Evolutionary conservation across 2,113 vertebrate genomes (phyloP).

Genomic region (Synchiropus splendidus): DNA sequence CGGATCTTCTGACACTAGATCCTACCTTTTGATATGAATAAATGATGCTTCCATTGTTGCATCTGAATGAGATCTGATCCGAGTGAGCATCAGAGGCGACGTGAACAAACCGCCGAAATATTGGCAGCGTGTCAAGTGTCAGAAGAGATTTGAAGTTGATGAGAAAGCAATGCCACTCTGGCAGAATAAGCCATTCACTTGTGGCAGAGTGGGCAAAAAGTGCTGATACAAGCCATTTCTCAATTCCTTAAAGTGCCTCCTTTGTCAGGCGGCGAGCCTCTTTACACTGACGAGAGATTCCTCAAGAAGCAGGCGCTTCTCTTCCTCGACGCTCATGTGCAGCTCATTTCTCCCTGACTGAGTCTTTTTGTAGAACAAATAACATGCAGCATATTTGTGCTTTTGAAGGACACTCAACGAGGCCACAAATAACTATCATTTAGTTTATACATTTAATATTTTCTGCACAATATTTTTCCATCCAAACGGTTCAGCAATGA

Average conservation of each 20-base stretch:
- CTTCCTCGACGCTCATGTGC: no score
- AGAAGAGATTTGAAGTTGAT: slow-evolving; percentile 51
- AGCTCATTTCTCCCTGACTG: no score
- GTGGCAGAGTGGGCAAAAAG: slow-evolving; percentile 47
- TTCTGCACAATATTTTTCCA: no score
- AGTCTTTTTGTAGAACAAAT: no score
- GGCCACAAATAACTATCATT: no score
- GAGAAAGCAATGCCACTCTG: slow-evolving; percentile 45
- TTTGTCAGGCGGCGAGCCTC: slow-evolving; percentile 39
- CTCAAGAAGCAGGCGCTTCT: slow-evolving; percentile 39
- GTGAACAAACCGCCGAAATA: slow-evolving; percentile 30
- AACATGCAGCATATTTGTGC: no score
- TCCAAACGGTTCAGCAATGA: no score
- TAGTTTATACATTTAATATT: no score
- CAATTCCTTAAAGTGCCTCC: slow-evolving; percentile 52
- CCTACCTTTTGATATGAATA: no score
- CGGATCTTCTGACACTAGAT: no score
- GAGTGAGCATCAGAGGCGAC: slow-evolving; percentile 21
- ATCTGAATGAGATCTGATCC: slow-evolving; percentile 25
- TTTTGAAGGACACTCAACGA: no score
- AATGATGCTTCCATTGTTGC: slow-evolving; percentile 11
- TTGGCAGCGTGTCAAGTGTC: slow-evolving; percentile 52
- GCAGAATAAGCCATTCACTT: slow-evolving; percentile 46
- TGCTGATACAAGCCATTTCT: slow-evolving; percentile 56
- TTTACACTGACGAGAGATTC: slow-evolving; percentile 25